A percentile compares a stretch with the other conserved stretches of the same genome.
phyloP scores from a whole-genome alignment of 2,888 invertebrate species.

The Ochropleura plecta region DNA sequence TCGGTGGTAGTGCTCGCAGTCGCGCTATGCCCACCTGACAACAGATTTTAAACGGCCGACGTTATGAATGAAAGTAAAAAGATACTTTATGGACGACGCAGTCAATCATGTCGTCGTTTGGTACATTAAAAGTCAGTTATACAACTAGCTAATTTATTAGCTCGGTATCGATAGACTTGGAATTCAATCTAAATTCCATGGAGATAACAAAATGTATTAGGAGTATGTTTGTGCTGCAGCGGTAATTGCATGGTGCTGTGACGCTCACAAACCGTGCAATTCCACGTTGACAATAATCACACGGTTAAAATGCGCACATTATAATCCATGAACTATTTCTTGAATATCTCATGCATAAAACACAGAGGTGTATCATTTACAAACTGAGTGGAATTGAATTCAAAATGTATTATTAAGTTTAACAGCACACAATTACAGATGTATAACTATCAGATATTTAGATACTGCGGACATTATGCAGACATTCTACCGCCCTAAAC shows the following conservation, averaged over 20 bases:
- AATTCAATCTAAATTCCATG: slow-evolving; percentile 50
- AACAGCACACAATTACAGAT: slow-evolving; percentile 33
- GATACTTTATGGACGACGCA: slow-evolving; percentile 45
- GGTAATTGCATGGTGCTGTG: slow-evolving; percentile 46
- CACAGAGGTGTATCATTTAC: slow-evolving; percentile 49
- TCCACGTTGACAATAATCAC: slow-evolving; percentile 62
- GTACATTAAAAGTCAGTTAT: slow-evolving; percentile 52
- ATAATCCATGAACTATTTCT: slow-evolving; percentile 61
- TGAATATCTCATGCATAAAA: slow-evolving; percentile 63
- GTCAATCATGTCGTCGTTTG: slow-evolving; percentile 48
- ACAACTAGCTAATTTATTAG: slow-evolving; percentile 51
- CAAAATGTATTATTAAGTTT: slow-evolving; percentile 46
- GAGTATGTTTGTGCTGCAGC: slow-evolving; percentile 45
- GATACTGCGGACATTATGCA: slow-evolving; percentile 25
- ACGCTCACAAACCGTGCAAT: slow-evolving; percentile 59
- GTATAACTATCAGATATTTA: slow-evolving; percentile 38
- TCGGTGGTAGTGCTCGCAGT: slow-evolving; percentile 65
- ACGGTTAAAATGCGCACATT: slow-evolving; percentile 55
- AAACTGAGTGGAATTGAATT: slow-evolving; percentile 49
- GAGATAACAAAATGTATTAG: slow-evolving; percentile 60
- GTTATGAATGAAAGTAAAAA: slow-evolving; percentile 68
- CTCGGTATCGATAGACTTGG: slow-evolving; percentile 37
- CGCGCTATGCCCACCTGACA: slow-evolving; percentile 64
- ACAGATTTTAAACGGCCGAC: slow-evolving; percentile 63
- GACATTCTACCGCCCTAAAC: slow-evolving; percentile 39